Percentiles rank a stretch among this genome's conserved stretches.
phyloP scores from a whole-genome alignment of 1,140 invertebrate genomes.

The Aphelinus certus region DNA sequence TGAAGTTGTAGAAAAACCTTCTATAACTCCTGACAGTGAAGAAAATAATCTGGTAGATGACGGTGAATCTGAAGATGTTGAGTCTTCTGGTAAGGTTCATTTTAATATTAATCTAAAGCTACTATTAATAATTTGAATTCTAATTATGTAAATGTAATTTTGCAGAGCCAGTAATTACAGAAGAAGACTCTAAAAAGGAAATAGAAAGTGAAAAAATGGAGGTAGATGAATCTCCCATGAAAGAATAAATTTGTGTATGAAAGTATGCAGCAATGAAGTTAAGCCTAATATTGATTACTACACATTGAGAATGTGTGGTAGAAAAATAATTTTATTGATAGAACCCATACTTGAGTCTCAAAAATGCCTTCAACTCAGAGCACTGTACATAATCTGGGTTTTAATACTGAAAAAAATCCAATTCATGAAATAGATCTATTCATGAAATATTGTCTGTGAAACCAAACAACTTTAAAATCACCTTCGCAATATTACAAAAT shows the following conservation, averaged over 20 bases:
- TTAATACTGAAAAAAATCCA: slow-evolving; percentile 2
- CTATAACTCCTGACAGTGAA: slow-evolving; percentile 41
- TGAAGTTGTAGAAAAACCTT: slow-evolving; percentile 55
- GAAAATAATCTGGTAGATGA: slow-evolving; percentile 30
- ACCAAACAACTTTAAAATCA: not conserved
- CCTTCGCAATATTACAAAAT: not conserved
- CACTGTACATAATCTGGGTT: not conserved
- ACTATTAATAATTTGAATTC: not conserved
- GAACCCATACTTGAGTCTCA: not conserved
- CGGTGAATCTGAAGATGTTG: slow-evolving; percentile 25
- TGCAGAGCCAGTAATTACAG: slow-evolving; percentile 9
- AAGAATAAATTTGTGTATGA: slow-evolving; percentile 7
- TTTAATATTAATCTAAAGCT: not conserved
- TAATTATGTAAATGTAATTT: slow-evolving; percentile 17
- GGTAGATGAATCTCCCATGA: slow-evolving; percentile 32
- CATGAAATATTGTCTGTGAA: too few relatives aligned
- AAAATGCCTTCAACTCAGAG: slow-evolving; percentile 1
- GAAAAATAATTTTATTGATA: slow-evolving; percentile 5
- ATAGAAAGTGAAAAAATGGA: slow-evolving; percentile 35
- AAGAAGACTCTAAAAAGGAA: slow-evolving; percentile 15
- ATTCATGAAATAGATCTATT: not conserved
- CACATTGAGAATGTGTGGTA: slow-evolving; percentile 7
- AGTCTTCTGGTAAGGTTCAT: slow-evolving; percentile 3
- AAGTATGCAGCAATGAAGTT: slow-evolving; percentile 8
- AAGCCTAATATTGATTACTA: slow-evolving; percentile 10